A percentile compares a stretch with the other conserved stretches of the same genome.
These are phyloP conservation scores for Bombyx huttoni DNA, from an alignment of 2,888 invertebrate species.

Conservation along the genomic window DNA sequence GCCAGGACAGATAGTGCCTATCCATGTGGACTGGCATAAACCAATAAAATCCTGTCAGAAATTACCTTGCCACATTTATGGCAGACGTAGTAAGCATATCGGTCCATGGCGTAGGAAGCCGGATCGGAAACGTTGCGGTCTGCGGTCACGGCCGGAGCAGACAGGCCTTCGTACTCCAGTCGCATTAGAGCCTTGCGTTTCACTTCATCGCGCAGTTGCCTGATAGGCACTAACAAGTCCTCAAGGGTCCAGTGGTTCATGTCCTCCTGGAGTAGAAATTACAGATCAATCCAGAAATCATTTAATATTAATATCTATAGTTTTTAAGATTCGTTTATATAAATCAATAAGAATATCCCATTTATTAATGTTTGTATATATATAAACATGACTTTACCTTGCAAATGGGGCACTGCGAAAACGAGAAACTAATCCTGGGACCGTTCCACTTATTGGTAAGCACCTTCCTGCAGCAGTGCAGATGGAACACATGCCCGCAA, in stretches of 20 bases:
- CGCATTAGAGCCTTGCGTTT: constrained; percentile 94
- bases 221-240: constrained; percentile 85
- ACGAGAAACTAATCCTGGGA: constrained; percentile 95
- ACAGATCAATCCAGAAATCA: too few species aligned
- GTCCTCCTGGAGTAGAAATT: constrained; percentile 68
- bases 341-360: too few species aligned
- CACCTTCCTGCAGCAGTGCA: constrained; percentile 90
- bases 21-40: too few species aligned
- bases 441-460: constrained; percentile 92
- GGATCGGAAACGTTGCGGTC: constrained; percentile 85
- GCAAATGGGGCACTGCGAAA: constrained; percentile 96
- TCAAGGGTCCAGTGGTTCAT: constrained; percentile 87
- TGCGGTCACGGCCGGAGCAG: constrained; percentile 77
- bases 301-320: too few species aligned
- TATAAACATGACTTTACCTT: constrained; percentile 72
- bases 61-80: constrained; percentile 89
- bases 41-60: too few species aligned
- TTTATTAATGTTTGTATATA: too few species aligned
- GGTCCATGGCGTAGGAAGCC: constrained; percentile 93
- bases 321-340: too few species aligned
- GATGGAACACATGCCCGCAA: constrained; percentile 97
- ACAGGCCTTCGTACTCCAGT: constrained; percentile 94
- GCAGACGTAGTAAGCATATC: constrained; percentile 98
- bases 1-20: too few species aligned
- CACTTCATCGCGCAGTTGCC: constrained; percentile 89